Conservation (phyloP, 2,888 invertebrate genomes). For the Polymixis flavicincta region DNA sequence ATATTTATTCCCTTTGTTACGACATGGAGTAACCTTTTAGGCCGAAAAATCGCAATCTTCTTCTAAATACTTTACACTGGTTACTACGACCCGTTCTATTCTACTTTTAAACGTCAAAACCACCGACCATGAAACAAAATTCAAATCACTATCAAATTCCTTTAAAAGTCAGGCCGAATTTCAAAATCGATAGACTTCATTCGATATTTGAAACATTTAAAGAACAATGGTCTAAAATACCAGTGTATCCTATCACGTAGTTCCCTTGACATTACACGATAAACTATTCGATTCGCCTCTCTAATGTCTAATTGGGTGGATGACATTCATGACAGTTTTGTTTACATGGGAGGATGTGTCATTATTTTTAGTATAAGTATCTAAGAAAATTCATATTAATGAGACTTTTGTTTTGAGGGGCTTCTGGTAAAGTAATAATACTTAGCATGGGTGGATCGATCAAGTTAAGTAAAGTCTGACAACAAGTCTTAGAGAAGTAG, state of each 20-base stretch:
- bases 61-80: conserved; percentile 8
- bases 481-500: no score
- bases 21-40: not conserved
- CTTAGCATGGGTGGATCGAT: no score
- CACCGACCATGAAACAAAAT: conserved; percentile 25
- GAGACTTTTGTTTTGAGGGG: no score
- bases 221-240: conserved; percentile 67
- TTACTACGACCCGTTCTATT: not conserved
- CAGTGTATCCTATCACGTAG: conserved; percentile 77
- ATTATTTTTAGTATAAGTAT: conserved; percentile 4
- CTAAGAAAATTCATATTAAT: no score
- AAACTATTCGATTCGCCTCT: conserved; percentile 50
- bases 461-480: no score
- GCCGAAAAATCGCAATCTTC: not conserved
- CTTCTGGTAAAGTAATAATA: no score
- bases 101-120: not conserved
- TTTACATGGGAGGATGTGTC: conserved; percentile 8
- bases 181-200: conserved; percentile 36
- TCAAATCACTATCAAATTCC: conserved; percentile 31
- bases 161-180: conserved; percentile 41
- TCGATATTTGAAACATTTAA: conserved; percentile 41
- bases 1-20: no score
- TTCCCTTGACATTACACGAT: conserved; percentile 81
- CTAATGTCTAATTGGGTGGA: conserved; percentile 43
- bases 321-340: conserved; percentile 55